Conservation (phyloP, 2,797 vertebrate species). For the Carcharodon carcharias region DNA sequence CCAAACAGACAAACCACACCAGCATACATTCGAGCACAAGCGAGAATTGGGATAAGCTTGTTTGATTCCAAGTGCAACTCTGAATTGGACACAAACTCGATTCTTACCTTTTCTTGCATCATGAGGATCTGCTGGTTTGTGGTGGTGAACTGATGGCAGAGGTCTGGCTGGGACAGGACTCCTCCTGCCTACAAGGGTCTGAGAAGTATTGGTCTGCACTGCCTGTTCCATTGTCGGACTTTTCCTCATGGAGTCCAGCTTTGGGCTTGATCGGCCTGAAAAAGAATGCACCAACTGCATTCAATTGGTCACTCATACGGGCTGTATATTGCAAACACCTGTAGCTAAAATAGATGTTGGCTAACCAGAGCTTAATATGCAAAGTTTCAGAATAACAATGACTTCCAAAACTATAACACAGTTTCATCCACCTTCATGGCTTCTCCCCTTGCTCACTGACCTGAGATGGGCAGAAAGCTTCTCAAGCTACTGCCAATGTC, state of each 20-base stretch:
- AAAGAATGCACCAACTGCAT: conserved; percentile 40
- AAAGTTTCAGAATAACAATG: background rate
- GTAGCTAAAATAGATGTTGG: conserved; percentile 41
- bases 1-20: background rate
- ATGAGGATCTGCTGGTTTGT: conserved; percentile 70
- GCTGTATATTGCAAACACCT: background rate
- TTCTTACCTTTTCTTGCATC: conserved; percentile 79
- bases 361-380: conserved; percentile 43
- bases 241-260: conserved; percentile 70
- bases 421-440: background rate
- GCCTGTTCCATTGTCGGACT: conserved; percentile 69
- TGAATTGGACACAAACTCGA: background rate
- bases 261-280: conserved; percentile 71
- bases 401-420: background rate
- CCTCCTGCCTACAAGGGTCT: conserved; percentile 67
- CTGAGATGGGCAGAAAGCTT: background rate
- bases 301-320: no score
- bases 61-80: background rate
- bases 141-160: conserved; percentile 52
- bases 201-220: conserved; percentile 63
- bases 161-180: conserved; percentile 63
- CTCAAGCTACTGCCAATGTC: background rate
- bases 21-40: background rate
- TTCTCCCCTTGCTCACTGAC: background rate
- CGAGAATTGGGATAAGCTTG: background rate